phyloP scores from a whole-genome alignment of 2,888 invertebrate genomes.

The Phengaris alcon region DNA sequence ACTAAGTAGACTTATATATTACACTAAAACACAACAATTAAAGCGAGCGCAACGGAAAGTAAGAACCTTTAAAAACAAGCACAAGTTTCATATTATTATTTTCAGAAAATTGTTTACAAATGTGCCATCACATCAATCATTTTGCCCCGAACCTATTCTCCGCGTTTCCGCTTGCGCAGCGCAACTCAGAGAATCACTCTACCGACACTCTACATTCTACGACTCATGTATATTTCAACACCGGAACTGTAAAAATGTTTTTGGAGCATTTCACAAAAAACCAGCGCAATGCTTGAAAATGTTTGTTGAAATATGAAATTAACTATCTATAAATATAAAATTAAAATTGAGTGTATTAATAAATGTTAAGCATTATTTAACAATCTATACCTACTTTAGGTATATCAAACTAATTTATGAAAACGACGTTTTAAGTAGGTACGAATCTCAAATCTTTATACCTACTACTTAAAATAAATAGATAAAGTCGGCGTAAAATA shows the following conservation, averaged over 20 bases:
- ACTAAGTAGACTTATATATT: too few species aligned
- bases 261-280: background rate
- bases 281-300: background rate
- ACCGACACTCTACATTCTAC: background rate
- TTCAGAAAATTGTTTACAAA: background rate
- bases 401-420: too few species aligned
- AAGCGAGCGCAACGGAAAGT: too few species aligned
- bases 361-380: too few species aligned
- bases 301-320: background rate
- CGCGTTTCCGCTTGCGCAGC: conserved; percentile 14
- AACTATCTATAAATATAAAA: too few species aligned
- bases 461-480: background rate
- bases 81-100: background rate
- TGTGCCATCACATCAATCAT: conserved; percentile 6
- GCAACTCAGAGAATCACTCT: background rate
- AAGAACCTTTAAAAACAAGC: background rate
- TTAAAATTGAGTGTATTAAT: too few species aligned
- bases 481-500: background rate
- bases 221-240: background rate
- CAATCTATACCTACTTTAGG: too few species aligned
- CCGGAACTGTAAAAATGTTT: conserved; percentile 13
- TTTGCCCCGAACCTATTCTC: background rate
- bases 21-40: too few species aligned
- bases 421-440: too few species aligned
- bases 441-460: too few species aligned